Evolutionary conservation across 2,888 invertebrate genomes (phyloP).

Genomic region (Lasiommata megera): DNA sequence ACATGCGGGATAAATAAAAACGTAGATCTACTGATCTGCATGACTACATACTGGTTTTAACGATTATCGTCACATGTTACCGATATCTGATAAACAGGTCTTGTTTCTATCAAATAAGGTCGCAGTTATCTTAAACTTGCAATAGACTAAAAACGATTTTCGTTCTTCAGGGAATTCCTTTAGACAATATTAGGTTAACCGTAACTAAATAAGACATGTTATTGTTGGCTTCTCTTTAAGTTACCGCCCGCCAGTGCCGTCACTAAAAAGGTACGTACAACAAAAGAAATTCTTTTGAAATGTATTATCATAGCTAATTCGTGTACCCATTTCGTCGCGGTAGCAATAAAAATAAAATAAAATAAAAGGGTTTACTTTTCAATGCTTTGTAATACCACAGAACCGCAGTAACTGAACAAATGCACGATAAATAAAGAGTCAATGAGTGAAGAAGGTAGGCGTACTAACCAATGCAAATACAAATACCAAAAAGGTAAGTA

Average conservation of each 20-base stretch:
- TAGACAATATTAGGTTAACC: not conserved
- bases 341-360: conserved; percentile 64
- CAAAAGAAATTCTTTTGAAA: conserved; percentile 10
- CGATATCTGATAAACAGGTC: no score
- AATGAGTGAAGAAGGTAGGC: conserved; percentile 13
- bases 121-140: no score
- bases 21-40: no score
- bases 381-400: conserved; percentile 35
- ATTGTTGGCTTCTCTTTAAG: not conserved
- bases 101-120: no score
- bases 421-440: conserved; percentile 28
- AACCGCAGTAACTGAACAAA: conserved; percentile 26
- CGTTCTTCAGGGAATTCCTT: not conserved
- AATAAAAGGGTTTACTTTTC: conserved; percentile 50
- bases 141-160: no score
- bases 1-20: no score
- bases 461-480: no score
- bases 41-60: no score
- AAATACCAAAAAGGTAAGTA: no score
- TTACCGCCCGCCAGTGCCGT: not conserved
- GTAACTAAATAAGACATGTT: conserved; percentile 6
- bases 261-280: not conserved
- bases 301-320: not conserved
- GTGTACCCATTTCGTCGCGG: conserved; percentile 50
- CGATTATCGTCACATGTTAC: no score